Evolutionary conservation across 37 sponge, comb jelly and placozoan genomes (phyloP).

Genomic region (Halichondria panicea): DNA sequence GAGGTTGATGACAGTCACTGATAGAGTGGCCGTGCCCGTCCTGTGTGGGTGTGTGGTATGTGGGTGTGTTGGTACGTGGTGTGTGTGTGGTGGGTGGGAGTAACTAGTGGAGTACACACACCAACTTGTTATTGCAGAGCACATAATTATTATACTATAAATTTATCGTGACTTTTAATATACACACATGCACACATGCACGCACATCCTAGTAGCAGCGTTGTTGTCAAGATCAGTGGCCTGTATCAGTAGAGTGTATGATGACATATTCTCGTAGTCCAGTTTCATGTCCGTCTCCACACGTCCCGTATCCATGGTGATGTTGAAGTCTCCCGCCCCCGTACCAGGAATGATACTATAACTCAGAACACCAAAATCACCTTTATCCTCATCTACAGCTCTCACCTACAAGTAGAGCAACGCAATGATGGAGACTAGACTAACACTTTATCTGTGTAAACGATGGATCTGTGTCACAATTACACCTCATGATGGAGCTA

Average conservation of each 20-base stretch:
- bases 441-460: too few relatives aligned
- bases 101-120: not conserved
- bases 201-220: not conserved
- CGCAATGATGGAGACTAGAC: too few relatives aligned
- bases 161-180: too few relatives aligned
- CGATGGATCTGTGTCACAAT: too few relatives aligned
- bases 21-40: not conserved
- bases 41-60: not conserved
- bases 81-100: not conserved
- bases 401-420: conserved; percentile 9
- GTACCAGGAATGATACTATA: conserved; percentile 1
- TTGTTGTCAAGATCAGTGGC: conserved; percentile 12
- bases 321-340: not conserved
- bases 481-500: too few relatives aligned
- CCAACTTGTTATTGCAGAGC: not conserved
- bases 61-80: not conserved
- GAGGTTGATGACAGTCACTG: conserved; percentile 27
- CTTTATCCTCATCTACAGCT: conserved; percentile 39
- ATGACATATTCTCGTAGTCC: conserved; percentile 14
- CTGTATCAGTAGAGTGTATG: conserved; percentile 15
- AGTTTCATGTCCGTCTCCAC: conserved; percentile 18
- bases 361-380: conserved; percentile 17
- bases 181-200: not conserved
- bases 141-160: too few relatives aligned
- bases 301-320: conserved; percentile 5